Evolutionary conservation across 2,113 vertebrate genomes (phyloP).

Genomic region (Philantomba maxwellii): DNA sequence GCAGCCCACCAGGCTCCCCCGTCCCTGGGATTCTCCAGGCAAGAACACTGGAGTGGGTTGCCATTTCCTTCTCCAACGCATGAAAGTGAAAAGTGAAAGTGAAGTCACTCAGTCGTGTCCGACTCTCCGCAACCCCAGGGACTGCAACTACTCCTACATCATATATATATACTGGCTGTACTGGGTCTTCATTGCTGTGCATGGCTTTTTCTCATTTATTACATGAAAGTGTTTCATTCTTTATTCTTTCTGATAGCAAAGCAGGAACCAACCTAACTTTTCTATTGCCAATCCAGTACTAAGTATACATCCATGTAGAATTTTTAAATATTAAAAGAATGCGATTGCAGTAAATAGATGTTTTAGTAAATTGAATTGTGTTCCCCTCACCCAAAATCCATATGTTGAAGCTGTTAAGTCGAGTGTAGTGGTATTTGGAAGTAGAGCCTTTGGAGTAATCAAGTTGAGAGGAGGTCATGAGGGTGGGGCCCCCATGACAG

Average conservation of each 20-base stretch:
- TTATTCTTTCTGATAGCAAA: not conserved
- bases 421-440: not conserved
- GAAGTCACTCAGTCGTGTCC: no score
- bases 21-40: no score
- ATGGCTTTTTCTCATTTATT: not conserved
- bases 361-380: not conserved
- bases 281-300: not conserved
- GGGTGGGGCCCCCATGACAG: not conserved
- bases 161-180: not conserved
- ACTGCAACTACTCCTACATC: not conserved
- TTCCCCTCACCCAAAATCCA: not conserved
- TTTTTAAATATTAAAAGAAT: constrained; percentile 17
- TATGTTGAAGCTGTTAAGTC: not conserved
- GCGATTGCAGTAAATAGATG: not conserved
- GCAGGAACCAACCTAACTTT: not conserved
- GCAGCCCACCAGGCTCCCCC: no score
- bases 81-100: no score
- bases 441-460: not conserved
- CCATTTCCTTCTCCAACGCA: no score
- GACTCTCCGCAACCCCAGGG: no score
- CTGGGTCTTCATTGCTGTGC: not conserved
- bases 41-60: no score
- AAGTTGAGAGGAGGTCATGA: not conserved
- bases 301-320: not conserved
- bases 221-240: not conserved